A percentile compares a stretch with the other conserved stretches of the same genome.
Conservation (phyloP, 2,888 invertebrate genomes). For the Chymomyza caudatula region DNA sequence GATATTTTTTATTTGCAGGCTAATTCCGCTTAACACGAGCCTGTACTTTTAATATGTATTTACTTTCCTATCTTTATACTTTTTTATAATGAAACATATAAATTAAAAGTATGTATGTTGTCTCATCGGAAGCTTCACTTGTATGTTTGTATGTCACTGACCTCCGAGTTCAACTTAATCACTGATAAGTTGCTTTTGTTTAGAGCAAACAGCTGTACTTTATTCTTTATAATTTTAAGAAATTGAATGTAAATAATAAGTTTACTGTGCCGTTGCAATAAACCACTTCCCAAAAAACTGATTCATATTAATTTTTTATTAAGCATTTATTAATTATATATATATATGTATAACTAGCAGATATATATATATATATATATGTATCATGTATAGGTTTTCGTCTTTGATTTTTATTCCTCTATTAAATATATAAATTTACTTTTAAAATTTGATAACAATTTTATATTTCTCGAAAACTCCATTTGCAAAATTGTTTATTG, state of each 20-base stretch:
- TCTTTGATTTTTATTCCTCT: not conserved
- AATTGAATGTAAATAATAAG: not conserved
- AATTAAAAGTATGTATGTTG: not conserved
- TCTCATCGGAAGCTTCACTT: not conserved
- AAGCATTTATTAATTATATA: not conserved
- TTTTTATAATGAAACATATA: not conserved
- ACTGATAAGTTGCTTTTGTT: conserved; percentile 11
- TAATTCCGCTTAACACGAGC: no score
- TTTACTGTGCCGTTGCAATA: not conserved
- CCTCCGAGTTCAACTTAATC: conserved; percentile 17
- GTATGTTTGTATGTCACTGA: conserved; percentile 1
- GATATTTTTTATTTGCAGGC: not conserved
- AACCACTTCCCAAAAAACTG: not conserved
- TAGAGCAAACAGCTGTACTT: not conserved
- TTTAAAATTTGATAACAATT: not conserved
- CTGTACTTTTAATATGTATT: not conserved
- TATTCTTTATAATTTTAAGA: conserved; percentile 1
- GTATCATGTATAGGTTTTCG: not conserved
- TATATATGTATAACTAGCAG: not conserved
- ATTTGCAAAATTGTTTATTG: no score
- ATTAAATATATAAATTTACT: not conserved
- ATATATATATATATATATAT: not conserved
- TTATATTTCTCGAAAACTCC: not conserved
- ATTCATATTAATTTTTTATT: not conserved
- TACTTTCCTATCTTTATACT: not conserved